A percentile compares a stretch with the other conserved stretches of the same genome.
Evolutionary conservation across 2,797 vertebrate genomes (phyloP).

Genomic region (Onychomys arenicola): DNA sequence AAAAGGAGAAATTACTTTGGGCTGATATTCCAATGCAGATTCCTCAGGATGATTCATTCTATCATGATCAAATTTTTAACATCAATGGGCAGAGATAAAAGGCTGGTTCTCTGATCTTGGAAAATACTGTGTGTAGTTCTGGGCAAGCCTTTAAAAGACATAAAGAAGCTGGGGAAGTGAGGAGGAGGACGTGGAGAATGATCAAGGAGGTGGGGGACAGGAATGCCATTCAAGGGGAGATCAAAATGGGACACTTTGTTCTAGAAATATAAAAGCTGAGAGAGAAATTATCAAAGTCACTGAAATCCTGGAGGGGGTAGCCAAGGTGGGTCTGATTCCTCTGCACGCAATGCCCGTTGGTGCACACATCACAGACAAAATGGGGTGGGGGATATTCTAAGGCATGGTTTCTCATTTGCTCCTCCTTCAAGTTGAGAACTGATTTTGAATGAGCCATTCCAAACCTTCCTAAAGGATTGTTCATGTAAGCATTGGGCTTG

Average conservation of each 20-base stretch:
- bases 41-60: constrained; percentile 62
- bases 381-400: neutral
- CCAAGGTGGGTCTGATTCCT: neutral
- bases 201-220: constrained; percentile 76
- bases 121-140: constrained; percentile 69
- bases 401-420: neutral
- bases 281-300: constrained; percentile 71
- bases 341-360: neutral
- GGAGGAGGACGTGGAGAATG: constrained; percentile 69
- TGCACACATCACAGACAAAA: constrained; percentile 53
- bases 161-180: constrained; percentile 70
- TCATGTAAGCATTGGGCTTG: neutral
- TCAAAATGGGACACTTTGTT: constrained; percentile 82
- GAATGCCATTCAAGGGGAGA: constrained; percentile 67
- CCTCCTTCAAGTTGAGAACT: constrained; percentile 36
- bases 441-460: constrained; percentile 59
- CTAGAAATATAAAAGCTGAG: constrained; percentile 70
- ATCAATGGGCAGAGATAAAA: constrained; percentile 78
- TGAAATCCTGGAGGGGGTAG: constrained; percentile 53
- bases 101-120: constrained; percentile 75
- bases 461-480: neutral
- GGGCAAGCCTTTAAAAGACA: constrained; percentile 70
- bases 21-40: constrained; percentile 54
- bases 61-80: constrained; percentile 76
- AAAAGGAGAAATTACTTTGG: constrained; percentile 57